Percentiles rank a stretch among this genome's conserved stretches.
Evolutionary conservation across 2,888 invertebrate species (phyloP).

Genomic region (Yponomeuta evonymella): DNA sequence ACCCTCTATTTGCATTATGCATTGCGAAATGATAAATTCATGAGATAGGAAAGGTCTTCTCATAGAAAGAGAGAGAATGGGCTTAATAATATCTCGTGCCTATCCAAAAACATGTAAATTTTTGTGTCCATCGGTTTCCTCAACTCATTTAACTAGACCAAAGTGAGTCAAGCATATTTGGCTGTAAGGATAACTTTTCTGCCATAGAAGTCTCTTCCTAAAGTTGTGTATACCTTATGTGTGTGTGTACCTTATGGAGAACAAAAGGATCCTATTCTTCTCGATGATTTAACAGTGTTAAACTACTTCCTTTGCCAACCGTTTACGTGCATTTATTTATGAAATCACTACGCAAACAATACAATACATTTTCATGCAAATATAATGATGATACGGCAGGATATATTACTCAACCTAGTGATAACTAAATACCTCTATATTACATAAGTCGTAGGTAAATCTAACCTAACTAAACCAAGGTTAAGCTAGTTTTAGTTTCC

Average conservation of each 20-base stretch:
- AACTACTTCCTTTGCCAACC: background rate
- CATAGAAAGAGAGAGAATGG: too few species aligned
- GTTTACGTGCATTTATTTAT: background rate
- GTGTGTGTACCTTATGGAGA: background rate
- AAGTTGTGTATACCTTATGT: background rate
- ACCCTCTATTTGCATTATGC: too few species aligned
- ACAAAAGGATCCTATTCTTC: background rate
- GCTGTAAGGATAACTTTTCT: background rate
- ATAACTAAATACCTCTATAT: background rate
- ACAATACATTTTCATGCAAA: background rate
- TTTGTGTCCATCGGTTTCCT: too few species aligned
- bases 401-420: background rate
- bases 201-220: background rate
- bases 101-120: too few species aligned
- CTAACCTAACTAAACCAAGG: background rate
- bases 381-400: background rate
- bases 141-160: too few species aligned
- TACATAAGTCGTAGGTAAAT: background rate
- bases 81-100: too few species aligned
- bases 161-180: too few species aligned
- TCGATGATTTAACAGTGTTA: background rate
- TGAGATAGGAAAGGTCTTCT: too few species aligned
- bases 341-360: background rate
- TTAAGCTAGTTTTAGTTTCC: background rate
- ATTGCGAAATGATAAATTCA: too few species aligned